Conservation (phyloP, 2,888 invertebrate species). For the Drosophila niveifrons region DNA sequence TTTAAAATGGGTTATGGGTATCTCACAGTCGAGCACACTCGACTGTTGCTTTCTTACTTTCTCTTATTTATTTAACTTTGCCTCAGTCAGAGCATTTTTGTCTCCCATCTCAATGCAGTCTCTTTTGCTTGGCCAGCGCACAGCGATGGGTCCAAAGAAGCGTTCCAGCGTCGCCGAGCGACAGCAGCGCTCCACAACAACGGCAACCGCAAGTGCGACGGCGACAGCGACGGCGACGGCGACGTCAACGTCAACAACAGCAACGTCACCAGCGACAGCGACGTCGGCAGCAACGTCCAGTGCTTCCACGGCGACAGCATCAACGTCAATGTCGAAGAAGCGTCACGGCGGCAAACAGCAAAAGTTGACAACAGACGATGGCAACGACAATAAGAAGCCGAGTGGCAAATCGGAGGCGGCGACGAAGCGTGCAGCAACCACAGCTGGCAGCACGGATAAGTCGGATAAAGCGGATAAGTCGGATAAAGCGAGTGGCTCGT, state of each 20-base stretch:
- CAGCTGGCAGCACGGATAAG: conserved; percentile 13
- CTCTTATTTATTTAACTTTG: neutral
- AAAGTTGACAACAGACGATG: conserved; percentile 55
- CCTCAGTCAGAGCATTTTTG: neutral
- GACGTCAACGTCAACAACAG: conserved; percentile 7
- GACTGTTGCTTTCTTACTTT: no score
- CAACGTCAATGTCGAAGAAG: conserved; percentile 64
- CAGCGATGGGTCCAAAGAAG: conserved; percentile 83
- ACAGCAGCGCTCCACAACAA: conserved; percentile 73
- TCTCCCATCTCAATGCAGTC: conserved; percentile 11
- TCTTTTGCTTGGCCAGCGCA: conserved; percentile 44
- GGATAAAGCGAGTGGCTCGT: conserved; percentile 27
- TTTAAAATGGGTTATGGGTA: no score
- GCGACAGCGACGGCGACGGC: conserved; percentile 25
- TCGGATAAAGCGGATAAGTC: conserved; percentile 13
- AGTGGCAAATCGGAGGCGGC: conserved; percentile 46
- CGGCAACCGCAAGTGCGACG: conserved; percentile 43
- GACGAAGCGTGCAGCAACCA: conserved; percentile 21
- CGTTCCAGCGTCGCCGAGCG: conserved; percentile 83
- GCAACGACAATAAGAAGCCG: conserved; percentile 53
- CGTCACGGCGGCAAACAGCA: conserved; percentile 66
- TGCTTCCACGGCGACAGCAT: conserved; percentile 22
- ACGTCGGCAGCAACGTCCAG: conserved; percentile 9
- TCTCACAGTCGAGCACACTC: no score
- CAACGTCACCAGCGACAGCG: conserved; percentile 22